A percentile compares a stretch with the other conserved stretches of the same genome.
These are phyloP conservation scores for Antidorcas marsupialis DNA, from an alignment of 2,113 vertebrate genomes.

Conservation along the genomic window DNA sequence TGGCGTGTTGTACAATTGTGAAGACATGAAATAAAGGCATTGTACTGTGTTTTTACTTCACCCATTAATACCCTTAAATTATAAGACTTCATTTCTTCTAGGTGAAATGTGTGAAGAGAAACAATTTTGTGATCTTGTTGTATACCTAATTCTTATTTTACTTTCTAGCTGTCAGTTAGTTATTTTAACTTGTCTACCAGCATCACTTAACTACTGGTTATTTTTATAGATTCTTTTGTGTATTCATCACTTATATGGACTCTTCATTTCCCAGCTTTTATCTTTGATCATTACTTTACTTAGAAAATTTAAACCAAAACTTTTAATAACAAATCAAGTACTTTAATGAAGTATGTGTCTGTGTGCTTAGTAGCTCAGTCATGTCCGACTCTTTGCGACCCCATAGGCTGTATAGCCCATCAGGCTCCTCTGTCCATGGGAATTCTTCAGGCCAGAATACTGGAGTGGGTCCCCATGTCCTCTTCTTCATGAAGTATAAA, in stretches of 20 bases:
- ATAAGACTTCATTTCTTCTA: not conserved
- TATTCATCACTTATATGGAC: not conserved
- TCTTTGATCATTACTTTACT: conserved; percentile 8
- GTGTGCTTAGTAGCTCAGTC: not conserved
- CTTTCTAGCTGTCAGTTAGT: not conserved
- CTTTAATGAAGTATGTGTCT: not conserved
- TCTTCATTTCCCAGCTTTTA: not conserved
- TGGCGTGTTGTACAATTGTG: not conserved
- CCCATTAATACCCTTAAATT: not conserved
- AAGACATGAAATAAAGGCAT: not conserved
- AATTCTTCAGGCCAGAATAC: not conserved
- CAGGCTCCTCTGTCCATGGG: not conserved
- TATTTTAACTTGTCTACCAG: not conserved
- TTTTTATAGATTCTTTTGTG: not conserved
- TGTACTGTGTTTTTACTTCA: not conserved
- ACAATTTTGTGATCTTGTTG: not conserved
- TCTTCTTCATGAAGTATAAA: conserved; percentile 7
- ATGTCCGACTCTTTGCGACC: not conserved
- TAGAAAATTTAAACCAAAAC: not conserved
- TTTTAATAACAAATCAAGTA: conserved; percentile 19
- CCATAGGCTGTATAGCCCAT: not conserved
- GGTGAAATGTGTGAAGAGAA: not conserved
- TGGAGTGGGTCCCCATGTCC: not conserved
- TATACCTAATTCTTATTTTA: not conserved
- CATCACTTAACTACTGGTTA: not conserved